These are phyloP conservation scores for Parapristionchus giblindavisi DNA, from an alignment of 2,888 invertebrate genomes.

Conservation along the genomic window DNA sequence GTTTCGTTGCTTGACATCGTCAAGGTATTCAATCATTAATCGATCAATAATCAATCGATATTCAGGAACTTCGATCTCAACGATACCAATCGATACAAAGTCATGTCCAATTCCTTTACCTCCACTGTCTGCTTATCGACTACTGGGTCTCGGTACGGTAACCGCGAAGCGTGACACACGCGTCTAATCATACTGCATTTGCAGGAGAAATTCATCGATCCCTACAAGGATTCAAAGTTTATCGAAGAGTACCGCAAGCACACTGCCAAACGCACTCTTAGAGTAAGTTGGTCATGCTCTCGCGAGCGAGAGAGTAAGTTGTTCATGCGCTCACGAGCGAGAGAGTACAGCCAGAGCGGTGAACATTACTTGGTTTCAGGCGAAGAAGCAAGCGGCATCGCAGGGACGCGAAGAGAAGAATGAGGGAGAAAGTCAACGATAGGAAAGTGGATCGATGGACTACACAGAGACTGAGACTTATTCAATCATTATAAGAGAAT, in stretches of 20 bases:
- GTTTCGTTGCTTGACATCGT: conserved; percentile 8
- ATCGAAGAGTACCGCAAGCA: neutral
- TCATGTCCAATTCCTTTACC: conserved; percentile 33
- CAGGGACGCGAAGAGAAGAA: neutral
- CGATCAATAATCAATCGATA: no score
- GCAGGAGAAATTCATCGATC: neutral
- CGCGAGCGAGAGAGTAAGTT: no score
- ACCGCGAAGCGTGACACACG: no score
- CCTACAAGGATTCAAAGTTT: conserved; percentile 18
- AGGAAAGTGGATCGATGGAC: no score
- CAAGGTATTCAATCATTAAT: no score
- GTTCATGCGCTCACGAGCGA: no score
- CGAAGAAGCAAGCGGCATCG: neutral
- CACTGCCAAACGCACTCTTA: neutral
- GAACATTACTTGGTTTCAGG: neutral
- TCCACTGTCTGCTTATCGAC: conserved; percentile 19
- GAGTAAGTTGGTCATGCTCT: no score
- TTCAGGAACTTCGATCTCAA: conserved; percentile 21
- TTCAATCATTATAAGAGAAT: no score
- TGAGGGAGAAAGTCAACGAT: no score
- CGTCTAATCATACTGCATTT: no score
- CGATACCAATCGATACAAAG: conserved; percentile 18
- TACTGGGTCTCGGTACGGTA: no score
- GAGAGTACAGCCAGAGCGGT: neutral
- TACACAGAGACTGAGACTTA: no score